A percentile compares a stretch with the other conserved stretches of the same genome.
phyloP scores from a whole-genome alignment of 92 coral and sea anemone genomes.

The Anthopleura xanthogrammica region DNA sequence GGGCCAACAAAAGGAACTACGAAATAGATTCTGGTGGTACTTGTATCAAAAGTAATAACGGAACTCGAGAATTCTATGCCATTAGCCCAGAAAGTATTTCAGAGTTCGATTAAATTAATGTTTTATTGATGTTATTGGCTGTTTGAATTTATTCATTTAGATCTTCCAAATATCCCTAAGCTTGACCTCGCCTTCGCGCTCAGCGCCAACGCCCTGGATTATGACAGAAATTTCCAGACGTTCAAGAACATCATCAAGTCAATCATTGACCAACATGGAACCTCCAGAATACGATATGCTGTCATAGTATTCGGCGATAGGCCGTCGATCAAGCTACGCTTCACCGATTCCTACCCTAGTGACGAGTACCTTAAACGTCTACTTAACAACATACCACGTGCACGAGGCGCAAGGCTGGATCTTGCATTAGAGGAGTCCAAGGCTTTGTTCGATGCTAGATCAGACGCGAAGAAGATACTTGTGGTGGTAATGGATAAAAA shows the following conservation, averaged over 20 bases:
- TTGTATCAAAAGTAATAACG: no score
- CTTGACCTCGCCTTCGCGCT: conserved; percentile 72
- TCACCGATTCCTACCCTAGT: neutral
- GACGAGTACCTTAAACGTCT: conserved; percentile 25
- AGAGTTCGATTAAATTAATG: neutral
- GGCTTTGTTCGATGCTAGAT: conserved; percentile 34
- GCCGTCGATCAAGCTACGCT: conserved; percentile 9
- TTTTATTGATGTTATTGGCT: neutral
- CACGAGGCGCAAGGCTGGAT: conserved; percentile 45
- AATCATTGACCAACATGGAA: conserved; percentile 54
- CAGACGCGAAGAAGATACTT: conserved; percentile 44
- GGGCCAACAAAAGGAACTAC: no score
- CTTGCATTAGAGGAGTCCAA: conserved; percentile 25
- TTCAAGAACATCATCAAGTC: conserved; percentile 53
- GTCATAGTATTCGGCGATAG: conserved; percentile 50
- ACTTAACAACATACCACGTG: conserved; percentile 26
- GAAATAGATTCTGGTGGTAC: no score
- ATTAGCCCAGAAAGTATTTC: no score
- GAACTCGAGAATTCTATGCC: no score
- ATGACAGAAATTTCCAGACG: conserved; percentile 52
- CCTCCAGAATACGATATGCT: conserved; percentile 40
- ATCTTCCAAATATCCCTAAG: conserved; percentile 52
- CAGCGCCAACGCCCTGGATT: conserved; percentile 55
- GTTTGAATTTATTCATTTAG: neutral
- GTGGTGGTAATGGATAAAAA: conserved; percentile 18